Evolutionary conservation across 2,888 invertebrate species (phyloP), one percentile per base, ranked within the genome.

Genomic region (Andrena camellia): DNA sequence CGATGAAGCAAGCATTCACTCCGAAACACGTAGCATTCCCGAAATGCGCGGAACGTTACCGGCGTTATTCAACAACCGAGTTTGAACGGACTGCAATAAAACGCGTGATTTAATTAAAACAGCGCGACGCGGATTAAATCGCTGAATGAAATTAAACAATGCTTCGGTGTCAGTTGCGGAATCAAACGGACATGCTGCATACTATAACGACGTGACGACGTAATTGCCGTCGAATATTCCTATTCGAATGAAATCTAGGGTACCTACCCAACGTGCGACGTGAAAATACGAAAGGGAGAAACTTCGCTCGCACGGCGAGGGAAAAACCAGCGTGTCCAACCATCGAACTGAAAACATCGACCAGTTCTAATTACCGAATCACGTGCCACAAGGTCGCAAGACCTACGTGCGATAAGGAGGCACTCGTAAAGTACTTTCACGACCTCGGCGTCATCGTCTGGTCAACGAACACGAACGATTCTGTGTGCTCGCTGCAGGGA

Each of bases 361-460:
- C 78, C 75, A 85, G 76, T 67, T 88, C 89, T 93, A 93, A 93
- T 93, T 91, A 89, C 89, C 81, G 83, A 87, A 92, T 93, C 90
- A 91, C 92, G 92, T 92, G 93, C 89, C 85, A 84, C 87, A 85
- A 90, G 88, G 90, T 88, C 89, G 84, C 83, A 79, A 81, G 76
- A 81, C 69, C 72, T 63, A 73, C 67, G 74, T 67, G 60, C 84
- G 91, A 90, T 89, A 92, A 92, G 88, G 83, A 84, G 78, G 86
- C 88, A 81, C 87, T 88, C 86, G 71, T 76, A 76, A 88, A 89
- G 83, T 78, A 77, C 75, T 80, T 69, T 82, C 77, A 69, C 85
- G 88, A 89, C 85, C 88, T 90, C 89, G 90, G 90, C 90, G 89
- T 84, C 81, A 66, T 68, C 23, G 80, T 71, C 48, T 50, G 57